Base-by-base conservation (phyloP, 2,888 invertebrate genomes). In the Fragum fragum region DNA sequence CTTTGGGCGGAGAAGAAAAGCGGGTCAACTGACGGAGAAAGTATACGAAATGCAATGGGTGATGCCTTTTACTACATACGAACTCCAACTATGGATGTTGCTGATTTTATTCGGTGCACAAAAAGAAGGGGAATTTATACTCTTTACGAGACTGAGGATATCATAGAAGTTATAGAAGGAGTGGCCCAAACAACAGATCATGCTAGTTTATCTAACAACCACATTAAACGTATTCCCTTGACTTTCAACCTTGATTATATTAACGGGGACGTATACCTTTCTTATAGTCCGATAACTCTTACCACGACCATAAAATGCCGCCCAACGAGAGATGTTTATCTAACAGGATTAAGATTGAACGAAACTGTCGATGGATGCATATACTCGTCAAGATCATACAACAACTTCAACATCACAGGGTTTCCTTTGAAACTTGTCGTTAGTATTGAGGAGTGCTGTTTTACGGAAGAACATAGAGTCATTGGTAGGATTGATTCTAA, bases 71-170 rank as follows among this genome's bases (percentile, higher is more conserved):
- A 32, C n/a, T 47, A 72, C 28, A 23, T 79, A n/a, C 63, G 79
- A 11, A 32, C 75, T 6, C 79, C 79, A 16, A 55, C 79, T 2
- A 36, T 79, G 29, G 28, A 72, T 71, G 29, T 39, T 21, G 68
- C 42, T 26, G 61, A 76, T 28, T 80, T 80, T 59, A 66, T 72
- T 21, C 52, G 36, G 23, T 57, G 73, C 39, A 79, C 79, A 6
- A 74, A 79, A 39, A 70, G 55, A 16, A 69, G 74, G 29, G 70
- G 74, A 6, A 59, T 61, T 26, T 69, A 72, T 16, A 36, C 36
- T 9, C 63, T 79, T n/a, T 39, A 79, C 11, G 79, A 79, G 29
- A 9, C 59, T 16, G 79, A 79, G 26, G 79, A 79, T 23, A 71
- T 72, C 1, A 21, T 77, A 1, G 63, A 63, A 36, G 18, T 9